Base-by-base conservation (phyloP, 2,888 invertebrate species). In the Microctonus hyperodae region DNA sequence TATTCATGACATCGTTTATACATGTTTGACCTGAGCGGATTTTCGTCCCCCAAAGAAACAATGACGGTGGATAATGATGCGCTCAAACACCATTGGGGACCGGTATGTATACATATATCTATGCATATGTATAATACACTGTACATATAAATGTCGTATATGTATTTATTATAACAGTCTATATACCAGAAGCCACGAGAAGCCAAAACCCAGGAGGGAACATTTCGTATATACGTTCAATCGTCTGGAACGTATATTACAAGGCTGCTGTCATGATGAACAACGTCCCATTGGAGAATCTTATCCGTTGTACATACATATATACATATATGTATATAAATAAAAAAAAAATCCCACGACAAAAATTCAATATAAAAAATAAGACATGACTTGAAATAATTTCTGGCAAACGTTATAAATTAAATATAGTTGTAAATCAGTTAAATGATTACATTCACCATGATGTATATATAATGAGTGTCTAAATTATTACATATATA, bases 161-260 rank as follows among this genome's bases (percentile, higher is more conserved):
- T 20, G 6, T 25, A 50, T 35, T 53, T 31, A 33, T 56, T 44
- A 33, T 28, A 55, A 33, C 16, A 56, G 11, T n/a, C 56, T 44
- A 50, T 20, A 57, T 57, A 53, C 50, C 20, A 23, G 33, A 25
- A 48, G 28, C 22, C 28, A 25, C 16, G 44, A 58, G 23, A n/a
- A 31, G 28, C 33, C 37, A 61, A 51, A 57, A n/a, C 20, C 33
- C 16, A 7, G 25, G 53, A 69, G 60, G 67, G 37, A 58, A 35
- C 22, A 13, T 23, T 23, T 23, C n/a, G 35, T 28, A 16, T 33
- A 56, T 20, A 56, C 57, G 65, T 37, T 78, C 74, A 76, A 78
- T 78, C 76, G 77, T 73, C 78, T 72, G 78, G 76, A 77, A 77
- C 77, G 20, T 31, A n/a, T n/a, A 6, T 16, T 55, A 55, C 55